A percentile compares a stretch with the other conserved stretches of the same genome.
Conservation (phyloP, 2,888 invertebrate species). For the Lasioglossum malachurum region DNA sequence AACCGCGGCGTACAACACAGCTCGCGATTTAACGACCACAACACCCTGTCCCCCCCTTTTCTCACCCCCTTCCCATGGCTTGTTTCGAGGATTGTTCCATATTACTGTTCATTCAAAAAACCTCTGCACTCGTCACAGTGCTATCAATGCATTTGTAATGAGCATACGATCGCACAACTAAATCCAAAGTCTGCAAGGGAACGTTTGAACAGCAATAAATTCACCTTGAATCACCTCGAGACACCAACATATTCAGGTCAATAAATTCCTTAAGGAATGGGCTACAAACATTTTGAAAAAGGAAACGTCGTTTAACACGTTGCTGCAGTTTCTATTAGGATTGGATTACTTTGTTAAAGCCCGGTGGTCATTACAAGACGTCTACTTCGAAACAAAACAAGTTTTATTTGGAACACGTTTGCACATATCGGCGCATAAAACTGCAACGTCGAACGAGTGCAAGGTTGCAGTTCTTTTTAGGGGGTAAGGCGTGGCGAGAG, state of each 20-base stretch:
- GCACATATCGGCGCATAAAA: not conserved
- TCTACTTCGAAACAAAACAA: not conserved
- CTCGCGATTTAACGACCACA: not conserved
- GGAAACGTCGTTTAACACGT: too few species aligned
- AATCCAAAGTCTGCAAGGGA: not conserved
- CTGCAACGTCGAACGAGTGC: not conserved
- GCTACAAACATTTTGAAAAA: too few species aligned
- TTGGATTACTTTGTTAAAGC: not conserved
- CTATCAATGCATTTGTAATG: not conserved
- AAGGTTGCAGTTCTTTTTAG: constrained; percentile 12
- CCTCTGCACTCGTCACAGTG: not conserved
- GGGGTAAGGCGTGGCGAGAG: not conserved
- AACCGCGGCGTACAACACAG: not conserved
- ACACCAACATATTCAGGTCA: not conserved
- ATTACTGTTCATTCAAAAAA: not conserved
- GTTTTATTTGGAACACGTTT: not conserved
- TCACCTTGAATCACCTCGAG: not conserved
- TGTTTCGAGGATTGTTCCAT: not conserved
- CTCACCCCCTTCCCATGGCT: not conserved
- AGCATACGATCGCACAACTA: not conserved
- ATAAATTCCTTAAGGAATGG: not conserved
- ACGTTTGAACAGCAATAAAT: too few species aligned
- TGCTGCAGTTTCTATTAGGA: too few species aligned
- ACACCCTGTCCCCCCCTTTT: not conserved
- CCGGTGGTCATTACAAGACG: not conserved